A percentile compares a stretch with the other conserved stretches of the same genome.
phyloP scores from a whole-genome alignment of 2,113 vertebrate species.

The Mobula birostris region DNA sequence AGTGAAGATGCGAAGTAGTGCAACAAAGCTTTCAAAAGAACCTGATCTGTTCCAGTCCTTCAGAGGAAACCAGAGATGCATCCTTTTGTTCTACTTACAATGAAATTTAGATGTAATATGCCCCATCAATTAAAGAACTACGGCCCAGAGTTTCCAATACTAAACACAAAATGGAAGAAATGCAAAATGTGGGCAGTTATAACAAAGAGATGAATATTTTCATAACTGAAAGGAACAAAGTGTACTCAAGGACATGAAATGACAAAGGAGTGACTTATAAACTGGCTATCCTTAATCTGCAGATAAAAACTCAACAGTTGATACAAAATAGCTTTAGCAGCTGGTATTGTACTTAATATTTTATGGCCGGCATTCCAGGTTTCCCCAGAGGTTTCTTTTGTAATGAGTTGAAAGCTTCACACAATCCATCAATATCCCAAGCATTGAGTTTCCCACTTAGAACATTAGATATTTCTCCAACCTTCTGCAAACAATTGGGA shows the following conservation, averaged over 20 bases:
- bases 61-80: not conserved
- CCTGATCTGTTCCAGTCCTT: not conserved
- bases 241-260: slow-evolving; percentile 4
- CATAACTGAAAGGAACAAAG: not conserved
- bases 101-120: not conserved
- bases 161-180: not conserved
- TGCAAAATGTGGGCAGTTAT: not conserved
- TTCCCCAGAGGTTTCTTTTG: slow-evolving; percentile 2
- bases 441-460: not conserved
- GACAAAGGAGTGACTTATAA: not conserved
- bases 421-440: slow-evolving; percentile 7
- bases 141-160: not conserved
- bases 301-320: slow-evolving; percentile 20
- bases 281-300: not conserved
- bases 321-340: slow-evolving; percentile 28
- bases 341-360: not conserved
- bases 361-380: not conserved
- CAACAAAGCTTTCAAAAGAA: not conserved
- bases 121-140: not conserved
- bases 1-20: too few relatives aligned
- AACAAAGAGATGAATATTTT: not conserved
- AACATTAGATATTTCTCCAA: not conserved
- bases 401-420: not conserved
- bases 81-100: not conserved
- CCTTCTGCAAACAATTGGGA: not conserved